Evolutionary conservation across 2,113 vertebrate genomes (phyloP).

Genomic region (Nesoenas mayeri): DNA sequence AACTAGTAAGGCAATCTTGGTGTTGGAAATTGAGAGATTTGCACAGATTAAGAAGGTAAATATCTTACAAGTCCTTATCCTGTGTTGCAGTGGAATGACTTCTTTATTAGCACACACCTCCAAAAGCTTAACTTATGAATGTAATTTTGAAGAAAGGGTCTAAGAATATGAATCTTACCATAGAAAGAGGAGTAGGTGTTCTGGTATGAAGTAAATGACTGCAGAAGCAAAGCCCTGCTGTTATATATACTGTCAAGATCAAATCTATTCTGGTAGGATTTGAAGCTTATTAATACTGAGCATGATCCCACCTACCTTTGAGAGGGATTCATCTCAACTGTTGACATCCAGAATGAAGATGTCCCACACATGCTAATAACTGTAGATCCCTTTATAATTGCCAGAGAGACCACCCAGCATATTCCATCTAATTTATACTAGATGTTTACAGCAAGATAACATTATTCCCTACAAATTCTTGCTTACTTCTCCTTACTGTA

Average conservation of each 20-base stretch:
- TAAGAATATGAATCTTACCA: not conserved
- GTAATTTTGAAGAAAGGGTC: not conserved
- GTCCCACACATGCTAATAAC: not conserved
- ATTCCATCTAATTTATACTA: not conserved
- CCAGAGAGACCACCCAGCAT: not conserved
- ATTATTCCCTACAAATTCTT: not conserved
- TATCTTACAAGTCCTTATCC: not conserved
- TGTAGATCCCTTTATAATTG: not conserved
- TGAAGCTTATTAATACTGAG: conserved; percentile 18
- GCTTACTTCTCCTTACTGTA: not conserved
- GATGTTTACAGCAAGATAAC: not conserved
- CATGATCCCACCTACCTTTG: conserved; percentile 34
- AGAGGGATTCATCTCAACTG: conserved; percentile 18
- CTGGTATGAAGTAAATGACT: not conserved
- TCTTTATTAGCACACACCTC: not conserved
- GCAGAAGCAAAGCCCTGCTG: not conserved
- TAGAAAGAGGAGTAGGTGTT: not conserved
- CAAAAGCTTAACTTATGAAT: not conserved
- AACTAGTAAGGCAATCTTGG: not conserved
- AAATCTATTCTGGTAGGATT: not conserved
- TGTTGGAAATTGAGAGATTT: not conserved
- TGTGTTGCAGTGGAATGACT: not conserved
- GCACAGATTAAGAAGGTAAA: not conserved
- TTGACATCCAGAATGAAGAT: not conserved
- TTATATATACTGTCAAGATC: not conserved